Evolutionary conservation across 2,888 invertebrate genomes (phyloP).

Genomic region (Cephus nigrinus): DNA sequence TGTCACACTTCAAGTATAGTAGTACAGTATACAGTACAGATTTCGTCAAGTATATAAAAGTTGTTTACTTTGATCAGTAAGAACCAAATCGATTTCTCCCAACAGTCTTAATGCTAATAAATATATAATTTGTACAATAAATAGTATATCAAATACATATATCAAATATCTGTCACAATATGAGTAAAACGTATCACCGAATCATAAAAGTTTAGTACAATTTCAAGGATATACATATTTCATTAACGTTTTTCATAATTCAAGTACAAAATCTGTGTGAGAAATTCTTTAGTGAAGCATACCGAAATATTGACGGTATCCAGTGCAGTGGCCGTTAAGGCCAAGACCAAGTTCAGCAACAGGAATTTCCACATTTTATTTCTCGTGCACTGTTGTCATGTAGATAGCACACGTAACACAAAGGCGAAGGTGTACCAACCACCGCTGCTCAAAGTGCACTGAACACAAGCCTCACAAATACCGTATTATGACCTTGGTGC

Average conservation of each 20-base stretch:
- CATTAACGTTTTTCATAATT: neutral
- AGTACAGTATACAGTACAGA: neutral
- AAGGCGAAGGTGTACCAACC: constrained; percentile 7
- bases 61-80: neutral
- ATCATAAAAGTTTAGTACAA: neutral
- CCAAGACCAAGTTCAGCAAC: constrained; percentile 12
- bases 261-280: neutral
- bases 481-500: neutral
- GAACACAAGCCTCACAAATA: neutral
- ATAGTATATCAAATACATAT: neutral
- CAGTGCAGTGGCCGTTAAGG: constrained; percentile 13
- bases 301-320: constrained; percentile 9
- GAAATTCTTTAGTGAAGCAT: neutral
- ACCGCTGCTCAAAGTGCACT: neutral
- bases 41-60: neutral
- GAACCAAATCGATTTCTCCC: neutral
- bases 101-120: neutral
- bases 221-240: neutral
- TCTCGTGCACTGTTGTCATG: constrained; percentile 5
- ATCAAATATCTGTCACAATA: neutral
- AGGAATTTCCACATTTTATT: constrained; percentile 25
- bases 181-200: neutral
- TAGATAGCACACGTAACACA: constrained; percentile 16
- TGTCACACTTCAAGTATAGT: neutral
- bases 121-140: neutral